Conservation (phyloP, 2,113 vertebrate genomes). For the Takifugu bimaculatus region DNA sequence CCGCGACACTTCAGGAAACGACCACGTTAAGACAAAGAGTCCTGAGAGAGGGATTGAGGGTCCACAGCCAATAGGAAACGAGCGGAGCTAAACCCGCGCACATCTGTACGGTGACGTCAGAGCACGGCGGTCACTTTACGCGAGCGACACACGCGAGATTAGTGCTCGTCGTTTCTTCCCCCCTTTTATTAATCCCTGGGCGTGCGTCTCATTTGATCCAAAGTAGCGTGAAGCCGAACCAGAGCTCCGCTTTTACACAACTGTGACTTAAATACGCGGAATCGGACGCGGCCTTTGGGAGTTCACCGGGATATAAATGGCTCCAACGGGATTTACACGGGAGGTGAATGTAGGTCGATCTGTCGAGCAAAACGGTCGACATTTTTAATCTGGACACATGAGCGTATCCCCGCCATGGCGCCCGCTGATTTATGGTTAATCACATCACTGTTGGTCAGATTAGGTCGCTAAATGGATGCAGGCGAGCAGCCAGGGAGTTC, state of each 20-base stretch:
- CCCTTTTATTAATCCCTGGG: background rate
- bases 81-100: constrained; percentile 52
- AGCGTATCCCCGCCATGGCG: background rate
- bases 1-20: too few species aligned
- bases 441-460: too few species aligned
- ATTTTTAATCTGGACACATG: background rate
- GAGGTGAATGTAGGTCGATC: background rate
- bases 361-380: background rate
- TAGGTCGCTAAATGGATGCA: too few species aligned
- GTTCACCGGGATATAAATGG: too few species aligned
- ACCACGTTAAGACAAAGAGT: constrained; percentile 30
- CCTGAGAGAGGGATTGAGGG: constrained; percentile 32
- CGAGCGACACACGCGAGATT: constrained; percentile 19
- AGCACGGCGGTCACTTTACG: constrained; percentile 19
- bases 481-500: too few species aligned
- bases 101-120: constrained; percentile 58
- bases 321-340: too few species aligned
- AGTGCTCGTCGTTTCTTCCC: too few species aligned
- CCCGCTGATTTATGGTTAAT: background rate
- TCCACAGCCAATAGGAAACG: constrained; percentile 45
- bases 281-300: too few species aligned
- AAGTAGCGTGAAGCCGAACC: too few species aligned
- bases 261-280: too few species aligned
- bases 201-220: background rate
- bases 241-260: too few species aligned